Evolutionary conservation across 2,113 vertebrate species (phyloP), one percentile per base, ranked within the genome.

Genomic region (Microcebus tavaratra): DNA sequence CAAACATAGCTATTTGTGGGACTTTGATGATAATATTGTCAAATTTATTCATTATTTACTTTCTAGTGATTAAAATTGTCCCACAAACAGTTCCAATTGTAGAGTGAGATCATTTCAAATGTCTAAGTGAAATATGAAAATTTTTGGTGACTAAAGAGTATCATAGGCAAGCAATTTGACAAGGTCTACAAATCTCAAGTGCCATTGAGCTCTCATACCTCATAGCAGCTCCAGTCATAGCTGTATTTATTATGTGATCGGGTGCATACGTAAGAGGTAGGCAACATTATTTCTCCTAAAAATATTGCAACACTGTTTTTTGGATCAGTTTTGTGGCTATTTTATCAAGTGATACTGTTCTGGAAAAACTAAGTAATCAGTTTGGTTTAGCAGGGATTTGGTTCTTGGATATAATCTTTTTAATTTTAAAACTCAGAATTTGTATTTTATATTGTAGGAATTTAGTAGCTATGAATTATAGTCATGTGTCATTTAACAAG

Each of bases 1-100:
- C 85, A 95, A 92, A 82, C 97, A 92, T 53, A 79, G 75, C 90
- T 89, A 81, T 88, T 96, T 50, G 88, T 94, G 29, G 75, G 92
- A 87, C 89, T 98, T 98, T 96, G 88, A 96, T 98, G 98, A 98
- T 98, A 96, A 90, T 89, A 96, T 86, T 88, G 88, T 92, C 95
- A 88, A 79, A 89, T 75, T 59, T 90, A 94, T 97, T 96, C 76
- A 95, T 96, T 97, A 97, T 98, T 98, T 98, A 97, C 98, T 98
- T 96, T 63, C 92, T 34, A 84, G 88, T 65, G 83, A 81, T 93
- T 97, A 48, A 93, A 98, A 94, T 48, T 96, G 94, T 63, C 8
- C 5, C 90, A 78, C 72, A 42, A 96, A 82, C 93, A 82, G 59
- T 87, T 83, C n/a, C 75, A 53, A 17, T 86, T 97, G 79, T 88